Percentiles rank a stretch among this genome's conserved stretches.
Conservation (phyloP, 2,888 invertebrate species). For the Nemurella pictetii region DNA sequence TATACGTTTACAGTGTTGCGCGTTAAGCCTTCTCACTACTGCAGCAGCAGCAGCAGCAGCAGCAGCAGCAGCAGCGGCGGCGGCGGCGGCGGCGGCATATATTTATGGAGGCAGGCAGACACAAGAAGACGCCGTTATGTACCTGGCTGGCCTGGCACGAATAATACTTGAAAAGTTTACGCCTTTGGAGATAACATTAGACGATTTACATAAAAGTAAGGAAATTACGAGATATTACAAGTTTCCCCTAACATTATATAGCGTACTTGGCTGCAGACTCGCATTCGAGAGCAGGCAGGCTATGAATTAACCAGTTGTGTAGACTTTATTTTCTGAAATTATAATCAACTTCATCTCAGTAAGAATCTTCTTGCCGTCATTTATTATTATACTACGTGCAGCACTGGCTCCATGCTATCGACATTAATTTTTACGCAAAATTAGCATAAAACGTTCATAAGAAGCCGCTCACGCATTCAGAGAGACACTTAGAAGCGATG, state of each 20-base stretch:
- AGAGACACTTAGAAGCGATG: not conserved
- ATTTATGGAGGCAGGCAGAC: not conserved
- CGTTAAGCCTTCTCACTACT: not conserved
- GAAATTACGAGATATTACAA: not conserved
- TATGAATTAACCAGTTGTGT: not conserved
- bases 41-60: not conserved
- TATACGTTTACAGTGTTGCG: constrained; percentile 25
- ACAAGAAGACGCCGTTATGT: not conserved
- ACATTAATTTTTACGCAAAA: not conserved
- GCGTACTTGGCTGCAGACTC: not conserved
- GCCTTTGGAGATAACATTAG: constrained; percentile 13
- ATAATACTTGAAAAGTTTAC: not conserved
- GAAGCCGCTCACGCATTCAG: not conserved
- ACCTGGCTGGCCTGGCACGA: constrained; percentile 12
- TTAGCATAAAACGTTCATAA: not conserved
- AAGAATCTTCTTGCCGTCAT: not conserved
- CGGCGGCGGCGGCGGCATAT: too few relatives aligned
- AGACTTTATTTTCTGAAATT: not conserved
- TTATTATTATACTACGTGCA: not conserved
- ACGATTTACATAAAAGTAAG: constrained; percentile 19
- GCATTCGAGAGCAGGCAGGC: not conserved
- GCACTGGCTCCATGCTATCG: not conserved
- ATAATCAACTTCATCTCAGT: not conserved
- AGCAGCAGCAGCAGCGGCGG: not conserved
- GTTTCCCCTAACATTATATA: not conserved